Base-by-base conservation (phyloP, 2,797 vertebrate genomes). In the Sebastes reedi region DNA sequence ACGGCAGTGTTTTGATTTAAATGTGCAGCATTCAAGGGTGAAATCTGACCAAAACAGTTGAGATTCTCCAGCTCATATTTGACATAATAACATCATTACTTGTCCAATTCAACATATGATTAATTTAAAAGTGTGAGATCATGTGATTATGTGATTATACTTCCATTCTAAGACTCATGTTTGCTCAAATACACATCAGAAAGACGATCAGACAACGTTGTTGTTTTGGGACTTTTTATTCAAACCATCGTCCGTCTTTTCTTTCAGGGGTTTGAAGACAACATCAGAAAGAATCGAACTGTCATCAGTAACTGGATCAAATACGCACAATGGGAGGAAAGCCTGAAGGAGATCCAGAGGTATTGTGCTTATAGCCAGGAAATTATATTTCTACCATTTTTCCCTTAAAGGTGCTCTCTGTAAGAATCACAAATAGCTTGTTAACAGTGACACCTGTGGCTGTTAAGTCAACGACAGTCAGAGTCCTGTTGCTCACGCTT, bases 261-360 rank as follows among this genome's bases (percentile, higher is more conserved):
- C 42, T 82, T 85, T 36, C 75, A 99, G 98, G 97, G 96, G 9
- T 99, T 99, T 92, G 99, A 99, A 93, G 99, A 99, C 92, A 98
- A 99, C 89, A 99, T 99, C 90, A 96, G 98, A n/a, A 99, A 99
- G 93, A 99, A 99, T 75, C 97, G 98, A 46, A 99, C 99, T 6
- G 96, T 99, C 65, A 99, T 99, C 92, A 99, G 97, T 83, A 99
- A 99, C 95, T 99, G 99, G 99, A 99, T 99, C 79, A 99, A 99
- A 92, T 99, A 99, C 20, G 98, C 99, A 91, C 98, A 99, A 99
- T 99, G 99, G 99, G 99, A 99, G 86, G 99, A 99, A 86, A 99
- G 98, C 83, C 94, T 99, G 39, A 97, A 98, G 83, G 98, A 99
- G 89, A 85, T 99, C 85, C 98, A 97, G 83, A 98, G 98, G 99